phyloP scores from a whole-genome alignment of 2,797 vertebrate genomes.

The Mus minutoides region DNA sequence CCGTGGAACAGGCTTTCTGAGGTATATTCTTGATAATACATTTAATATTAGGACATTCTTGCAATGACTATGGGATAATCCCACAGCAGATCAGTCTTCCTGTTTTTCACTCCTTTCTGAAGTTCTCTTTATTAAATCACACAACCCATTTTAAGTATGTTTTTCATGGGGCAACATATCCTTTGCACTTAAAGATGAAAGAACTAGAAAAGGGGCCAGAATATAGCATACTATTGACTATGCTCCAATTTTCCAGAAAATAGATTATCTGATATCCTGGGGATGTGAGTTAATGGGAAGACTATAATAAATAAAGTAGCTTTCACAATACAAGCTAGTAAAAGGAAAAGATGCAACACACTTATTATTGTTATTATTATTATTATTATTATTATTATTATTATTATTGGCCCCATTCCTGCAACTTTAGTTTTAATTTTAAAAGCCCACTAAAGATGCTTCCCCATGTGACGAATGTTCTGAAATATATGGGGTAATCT shows the following conservation, averaged over 20 bases:
- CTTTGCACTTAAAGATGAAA: slow-evolving; percentile 46
- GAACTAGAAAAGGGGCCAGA: slow-evolving; percentile 29
- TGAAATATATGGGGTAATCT: slow-evolving; percentile 7
- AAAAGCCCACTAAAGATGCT: slow-evolving; percentile 36
- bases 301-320: slow-evolving; percentile 59
- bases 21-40: neutral
- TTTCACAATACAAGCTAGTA: slow-evolving; percentile 54
- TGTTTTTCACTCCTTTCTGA: neutral
- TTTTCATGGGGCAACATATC: neutral
- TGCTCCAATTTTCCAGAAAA: slow-evolving; percentile 51
- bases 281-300: slow-evolving; percentile 41
- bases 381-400: too few relatives aligned
- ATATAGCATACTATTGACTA: slow-evolving; percentile 50
- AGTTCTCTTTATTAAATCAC: neutral
- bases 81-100: neutral
- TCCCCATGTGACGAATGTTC: neutral
- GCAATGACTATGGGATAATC: neutral
- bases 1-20: neutral
- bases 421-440: slow-evolving; percentile 53
- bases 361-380: slow-evolving; percentile 62
- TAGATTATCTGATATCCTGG: slow-evolving; percentile 32
- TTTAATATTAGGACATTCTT: neutral
- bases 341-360: slow-evolving; percentile 44
- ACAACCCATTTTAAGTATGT: neutral
- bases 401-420: slow-evolving; percentile 34